Percentiles rank a stretch among this genome's conserved stretches.
Evolutionary conservation across 92 coral and sea anemone genomes (phyloP).

Genomic region (Zoanthus sansibaricus): DNA sequence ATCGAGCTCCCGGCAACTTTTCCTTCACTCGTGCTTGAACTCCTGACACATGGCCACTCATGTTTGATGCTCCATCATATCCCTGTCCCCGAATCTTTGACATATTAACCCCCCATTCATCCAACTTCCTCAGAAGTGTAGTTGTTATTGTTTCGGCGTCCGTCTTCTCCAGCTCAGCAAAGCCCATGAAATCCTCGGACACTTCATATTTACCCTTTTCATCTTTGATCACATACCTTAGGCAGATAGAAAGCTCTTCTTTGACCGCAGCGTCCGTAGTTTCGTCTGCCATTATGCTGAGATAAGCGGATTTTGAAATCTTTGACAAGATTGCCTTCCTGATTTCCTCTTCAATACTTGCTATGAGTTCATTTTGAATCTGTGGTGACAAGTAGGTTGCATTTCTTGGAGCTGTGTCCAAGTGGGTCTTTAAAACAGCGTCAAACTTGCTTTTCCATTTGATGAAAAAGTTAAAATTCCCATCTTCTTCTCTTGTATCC

Average conservation of each 20-base stretch:
- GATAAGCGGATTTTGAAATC: conserved; percentile 46
- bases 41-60: no score
- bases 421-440: conserved; percentile 51
- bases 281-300: conserved; percentile 59
- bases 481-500: conserved; percentile 46
- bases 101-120: conserved; percentile 24
- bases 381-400: conserved; percentile 50
- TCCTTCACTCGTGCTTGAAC: no score
- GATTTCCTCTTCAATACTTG: conserved; percentile 48
- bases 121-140: conserved; percentile 34
- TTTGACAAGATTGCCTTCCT: conserved; percentile 36
- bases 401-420: conserved; percentile 60
- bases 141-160: conserved; percentile 52
- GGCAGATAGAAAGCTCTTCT: conserved; percentile 56
- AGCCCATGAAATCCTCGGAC: conserved; percentile 53
- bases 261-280: conserved; percentile 55
- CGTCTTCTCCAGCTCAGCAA: conserved; percentile 52
- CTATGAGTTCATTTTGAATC: conserved; percentile 53
- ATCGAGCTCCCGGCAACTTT: no score
- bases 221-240: conserved; percentile 54
- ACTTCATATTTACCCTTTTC: conserved; percentile 49
- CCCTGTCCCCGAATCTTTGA: conserved; percentile 46
- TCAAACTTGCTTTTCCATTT: conserved; percentile 50
- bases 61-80: no score
- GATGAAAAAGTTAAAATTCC: conserved; percentile 48